A percentile compares a stretch with the other conserved stretches of the same genome.
These are phyloP conservation scores for Anoplius nigerrimus DNA, from an alignment of 2,888 invertebrate genomes.

Conservation along the genomic window DNA sequence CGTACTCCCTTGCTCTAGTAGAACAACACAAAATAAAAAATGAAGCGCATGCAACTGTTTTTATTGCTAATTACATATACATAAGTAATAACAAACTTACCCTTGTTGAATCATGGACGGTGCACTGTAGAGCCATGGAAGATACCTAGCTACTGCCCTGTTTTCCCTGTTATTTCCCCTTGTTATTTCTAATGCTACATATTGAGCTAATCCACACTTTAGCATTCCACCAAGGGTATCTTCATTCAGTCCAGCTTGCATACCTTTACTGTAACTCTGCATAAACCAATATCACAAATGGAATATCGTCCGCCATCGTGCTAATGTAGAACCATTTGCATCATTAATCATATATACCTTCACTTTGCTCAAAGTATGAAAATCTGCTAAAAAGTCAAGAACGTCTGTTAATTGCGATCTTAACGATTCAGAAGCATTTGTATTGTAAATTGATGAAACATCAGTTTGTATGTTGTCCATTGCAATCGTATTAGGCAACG, in stretches of 20 bases:
- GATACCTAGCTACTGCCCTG: slow-evolving; percentile 85
- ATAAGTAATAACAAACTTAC: slow-evolving; percentile 73
- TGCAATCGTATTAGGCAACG: slow-evolving; percentile 86
- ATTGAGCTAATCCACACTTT: slow-evolving; percentile 96
- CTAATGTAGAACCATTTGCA: not conserved
- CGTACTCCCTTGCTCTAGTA: slow-evolving; percentile 90
- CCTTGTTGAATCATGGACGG: slow-evolving; percentile 89
- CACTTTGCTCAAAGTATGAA: slow-evolving; percentile 96
- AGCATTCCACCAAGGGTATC: slow-evolving; percentile 97
- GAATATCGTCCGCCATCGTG: too few relatives aligned
- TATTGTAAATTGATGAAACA: slow-evolving; percentile 79
- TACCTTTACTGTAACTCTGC: slow-evolving; percentile 84
- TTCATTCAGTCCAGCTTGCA: slow-evolving; percentile 88
- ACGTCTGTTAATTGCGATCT: slow-evolving; percentile 93
- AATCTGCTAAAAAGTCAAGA: slow-evolving; percentile 95
- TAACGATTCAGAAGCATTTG: slow-evolving; percentile 96
- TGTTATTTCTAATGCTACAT: slow-evolving; percentile 94
- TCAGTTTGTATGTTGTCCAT: slow-evolving; percentile 77
- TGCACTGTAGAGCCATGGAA: slow-evolving; percentile 94
- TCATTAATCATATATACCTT: slow-evolving; percentile 80
- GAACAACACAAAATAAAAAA: slow-evolving; percentile 13
- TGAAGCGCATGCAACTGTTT: not conserved
- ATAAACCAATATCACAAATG: slow-evolving; percentile 39
- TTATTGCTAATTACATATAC: not conserved
- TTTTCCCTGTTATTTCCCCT: slow-evolving; percentile 90